Evolutionary conservation across 2,797 vertebrate species (phyloP).

Genomic region (Anas flavirostris): DNA sequence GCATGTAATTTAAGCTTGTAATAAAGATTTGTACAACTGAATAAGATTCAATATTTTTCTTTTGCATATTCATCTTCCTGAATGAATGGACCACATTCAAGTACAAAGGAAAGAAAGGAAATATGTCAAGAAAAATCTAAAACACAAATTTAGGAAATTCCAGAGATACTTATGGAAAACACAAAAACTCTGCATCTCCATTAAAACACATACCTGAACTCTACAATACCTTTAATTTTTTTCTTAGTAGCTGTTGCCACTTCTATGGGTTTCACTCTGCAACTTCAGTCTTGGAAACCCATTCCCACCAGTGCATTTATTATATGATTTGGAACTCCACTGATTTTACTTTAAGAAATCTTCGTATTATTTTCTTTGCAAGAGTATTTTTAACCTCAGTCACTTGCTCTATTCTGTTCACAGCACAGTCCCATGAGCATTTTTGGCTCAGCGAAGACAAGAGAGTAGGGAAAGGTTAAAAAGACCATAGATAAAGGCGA

Average conservation of each 20-base stretch:
- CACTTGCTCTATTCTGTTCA: neutral
- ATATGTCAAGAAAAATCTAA: neutral
- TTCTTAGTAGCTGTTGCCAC: neutral
- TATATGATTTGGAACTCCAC: neutral
- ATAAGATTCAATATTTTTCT: neutral
- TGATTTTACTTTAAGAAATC: neutral
- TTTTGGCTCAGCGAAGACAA: neutral
- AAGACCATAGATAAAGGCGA: neutral
- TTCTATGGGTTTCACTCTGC: neutral
- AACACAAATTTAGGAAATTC: neutral
- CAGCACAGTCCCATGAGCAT: neutral
- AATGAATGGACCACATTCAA: neutral
- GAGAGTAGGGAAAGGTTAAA: neutral
- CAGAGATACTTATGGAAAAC: neutral
- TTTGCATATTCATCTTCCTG: neutral
- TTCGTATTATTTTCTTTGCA: neutral
- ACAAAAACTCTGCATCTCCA: neutral
- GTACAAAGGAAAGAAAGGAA: neutral
- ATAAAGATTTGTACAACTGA: neutral
- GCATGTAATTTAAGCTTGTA: neutral
- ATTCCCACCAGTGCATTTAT: neutral
- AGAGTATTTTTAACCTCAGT: neutral
- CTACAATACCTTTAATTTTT: neutral
- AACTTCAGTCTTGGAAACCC: neutral
- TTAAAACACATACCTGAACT: neutral